These are phyloP conservation scores for Parotocinclus haroldoi DNA, from an alignment of 2,797 vertebrate genomes.

Conservation along the genomic window DNA sequence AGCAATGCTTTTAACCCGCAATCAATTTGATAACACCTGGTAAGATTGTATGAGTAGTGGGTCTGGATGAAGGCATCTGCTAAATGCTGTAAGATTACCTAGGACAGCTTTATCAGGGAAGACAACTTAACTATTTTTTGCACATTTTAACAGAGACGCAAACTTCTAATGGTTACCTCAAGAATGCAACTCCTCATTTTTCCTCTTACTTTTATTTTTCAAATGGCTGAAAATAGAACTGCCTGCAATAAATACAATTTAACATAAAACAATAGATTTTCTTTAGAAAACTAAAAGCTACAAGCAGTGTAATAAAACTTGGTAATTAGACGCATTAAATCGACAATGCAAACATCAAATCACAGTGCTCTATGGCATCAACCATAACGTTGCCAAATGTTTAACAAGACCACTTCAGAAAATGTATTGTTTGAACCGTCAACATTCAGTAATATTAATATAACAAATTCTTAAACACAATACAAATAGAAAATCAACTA, in stretches of 20 bases:
- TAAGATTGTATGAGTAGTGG: too few relatives aligned
- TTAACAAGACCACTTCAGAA: background rate
- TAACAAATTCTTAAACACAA: slow-evolving; percentile 1
- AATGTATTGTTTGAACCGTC: background rate
- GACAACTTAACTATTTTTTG: too few relatives aligned
- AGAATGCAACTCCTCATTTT: too few relatives aligned
- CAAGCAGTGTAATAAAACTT: slow-evolving; percentile 26
- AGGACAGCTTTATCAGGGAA: too few relatives aligned
- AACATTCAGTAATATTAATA: slow-evolving; percentile 7
- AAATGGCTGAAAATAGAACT: slow-evolving; percentile 39
- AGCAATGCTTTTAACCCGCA: too few relatives aligned
- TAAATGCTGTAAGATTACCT: too few relatives aligned
- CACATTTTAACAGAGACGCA: too few relatives aligned
- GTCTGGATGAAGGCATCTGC: too few relatives aligned
- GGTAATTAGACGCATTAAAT: slow-evolving; percentile 2
- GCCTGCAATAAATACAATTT: slow-evolving; percentile 39
- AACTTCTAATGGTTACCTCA: too few relatives aligned
- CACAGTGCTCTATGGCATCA: slow-evolving; percentile 38
- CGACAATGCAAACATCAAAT: slow-evolving; percentile 10
- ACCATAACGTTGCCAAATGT: slow-evolving; percentile 1
- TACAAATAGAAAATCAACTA: slow-evolving; percentile 2
- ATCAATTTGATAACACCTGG: too few relatives aligned
- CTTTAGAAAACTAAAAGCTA: slow-evolving; percentile 25
- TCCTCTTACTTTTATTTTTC: slow-evolving; percentile 40
- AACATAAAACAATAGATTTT: slow-evolving; percentile 34